These are phyloP conservation scores for Ridgeia piscesae DNA, from an alignment of 1,140 invertebrate genomes.

Conservation along the genomic window DNA sequence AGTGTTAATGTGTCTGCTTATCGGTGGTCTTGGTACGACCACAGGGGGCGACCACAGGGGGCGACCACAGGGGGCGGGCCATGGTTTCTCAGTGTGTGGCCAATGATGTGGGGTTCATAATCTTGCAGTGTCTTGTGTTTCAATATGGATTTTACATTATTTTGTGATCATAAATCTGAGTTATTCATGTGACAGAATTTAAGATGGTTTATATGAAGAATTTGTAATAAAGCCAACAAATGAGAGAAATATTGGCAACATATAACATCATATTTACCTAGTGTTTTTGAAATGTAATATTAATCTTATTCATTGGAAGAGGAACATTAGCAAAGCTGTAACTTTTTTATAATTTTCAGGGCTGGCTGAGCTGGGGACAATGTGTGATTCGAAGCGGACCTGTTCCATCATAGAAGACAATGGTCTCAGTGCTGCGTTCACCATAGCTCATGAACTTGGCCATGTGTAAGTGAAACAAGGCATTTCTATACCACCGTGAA, in stretches of 20 bases:
- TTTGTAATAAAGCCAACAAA: neutral
- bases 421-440: constrained; percentile 85
- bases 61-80: too few relatives aligned
- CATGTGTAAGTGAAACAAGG: constrained; percentile 76
- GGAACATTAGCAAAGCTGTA: neutral
- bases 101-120: neutral
- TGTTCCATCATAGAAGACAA: constrained; percentile 92
- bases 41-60: too few relatives aligned
- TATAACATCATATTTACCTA: neutral
- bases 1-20: neutral
- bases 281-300: neutral
- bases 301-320: neutral
- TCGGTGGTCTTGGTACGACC: neutral
- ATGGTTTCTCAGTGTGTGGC: neutral
- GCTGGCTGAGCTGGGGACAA: constrained; percentile 84
- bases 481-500: neutral
- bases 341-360: constrained; percentile 57
- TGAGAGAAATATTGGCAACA: too few relatives aligned
- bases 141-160: neutral
- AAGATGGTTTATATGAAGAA: neutral
- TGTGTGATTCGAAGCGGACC: constrained; percentile 82
- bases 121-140: neutral
- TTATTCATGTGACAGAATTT: neutral
- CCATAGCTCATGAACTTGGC: constrained; percentile 88
- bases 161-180: neutral